phyloP scores from a whole-genome alignment of 2,113 vertebrate genomes.

The Haemorhous mexicanus region DNA sequence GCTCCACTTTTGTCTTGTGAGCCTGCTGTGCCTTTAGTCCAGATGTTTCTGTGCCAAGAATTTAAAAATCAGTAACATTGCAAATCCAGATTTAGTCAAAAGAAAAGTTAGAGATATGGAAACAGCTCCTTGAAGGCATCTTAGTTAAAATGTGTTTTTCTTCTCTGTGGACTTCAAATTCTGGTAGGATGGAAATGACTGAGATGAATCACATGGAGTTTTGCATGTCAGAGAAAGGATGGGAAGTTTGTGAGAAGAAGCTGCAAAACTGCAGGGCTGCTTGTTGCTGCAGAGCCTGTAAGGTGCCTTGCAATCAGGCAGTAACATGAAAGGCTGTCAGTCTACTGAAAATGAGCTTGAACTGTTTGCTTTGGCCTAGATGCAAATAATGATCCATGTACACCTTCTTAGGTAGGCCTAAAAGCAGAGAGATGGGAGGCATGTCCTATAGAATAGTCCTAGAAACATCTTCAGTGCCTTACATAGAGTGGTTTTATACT shows the following conservation, averaged over 20 bases:
- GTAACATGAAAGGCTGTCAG: neutral
- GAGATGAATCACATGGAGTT: accelerated
- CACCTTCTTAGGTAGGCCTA: neutral
- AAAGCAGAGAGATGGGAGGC: neutral
- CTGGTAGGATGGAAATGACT: neutral
- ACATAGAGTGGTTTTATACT: neutral
- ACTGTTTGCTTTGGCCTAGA: neutral
- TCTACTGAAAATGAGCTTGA: neutral
- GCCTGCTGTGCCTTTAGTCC: constrained; percentile 2
- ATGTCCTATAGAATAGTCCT: neutral
- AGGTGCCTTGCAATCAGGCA: neutral
- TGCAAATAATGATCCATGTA: neutral
- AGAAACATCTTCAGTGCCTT: neutral
- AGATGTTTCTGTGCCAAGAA: constrained; percentile 12
- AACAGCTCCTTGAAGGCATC: accelerated
- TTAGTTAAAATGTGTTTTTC: neutral
- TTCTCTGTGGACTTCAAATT: neutral
- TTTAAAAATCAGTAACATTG: neutral
- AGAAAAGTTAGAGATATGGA: neutral
- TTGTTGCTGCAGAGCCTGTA: neutral
- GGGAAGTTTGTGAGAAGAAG: neutral
- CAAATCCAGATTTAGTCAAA: constrained; percentile 19
- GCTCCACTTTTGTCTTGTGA: neutral
- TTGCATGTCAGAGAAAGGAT: neutral
- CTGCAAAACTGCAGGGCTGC: neutral